phyloP scores from a whole-genome alignment of 92 coral and sea anemone species.

The Parazoanthus atlanticus region DNA sequence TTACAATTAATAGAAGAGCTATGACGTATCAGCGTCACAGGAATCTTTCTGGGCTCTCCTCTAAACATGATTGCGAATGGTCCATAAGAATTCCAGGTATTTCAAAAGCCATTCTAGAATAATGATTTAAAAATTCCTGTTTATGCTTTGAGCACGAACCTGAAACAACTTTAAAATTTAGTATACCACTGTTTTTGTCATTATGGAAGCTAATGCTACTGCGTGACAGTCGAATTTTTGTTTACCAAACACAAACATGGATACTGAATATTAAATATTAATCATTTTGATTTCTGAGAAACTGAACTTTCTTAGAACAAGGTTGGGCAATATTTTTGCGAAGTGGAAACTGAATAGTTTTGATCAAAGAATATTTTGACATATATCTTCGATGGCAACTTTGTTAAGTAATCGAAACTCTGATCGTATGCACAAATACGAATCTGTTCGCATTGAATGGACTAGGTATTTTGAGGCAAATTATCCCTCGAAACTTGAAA shows the following conservation, averaged over 20 bases:
- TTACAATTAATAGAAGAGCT: no score
- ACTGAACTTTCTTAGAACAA: not conserved
- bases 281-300: not conserved
- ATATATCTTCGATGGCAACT: not conserved
- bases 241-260: not conserved
- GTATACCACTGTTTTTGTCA: no score
- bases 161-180: no score
- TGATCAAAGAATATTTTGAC: not conserved
- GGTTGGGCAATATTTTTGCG: not conserved
- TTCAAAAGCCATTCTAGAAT: no score
- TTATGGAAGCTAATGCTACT: no score
- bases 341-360: not conserved
- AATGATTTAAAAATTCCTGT: no score
- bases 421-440: conserved; percentile 43
- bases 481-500: not conserved
- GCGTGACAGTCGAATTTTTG: not conserved
- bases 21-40: no score
- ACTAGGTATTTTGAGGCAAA: conserved; percentile 24
- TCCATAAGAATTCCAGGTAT: no score
- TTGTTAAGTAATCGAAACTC: not conserved
- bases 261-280: not conserved
- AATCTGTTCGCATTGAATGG: conserved; percentile 51
- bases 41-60: no score
- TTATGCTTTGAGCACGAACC: no score
- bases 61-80: no score